These are phyloP conservation scores for Heterodera schachtii DNA, from an alignment of 1,140 invertebrate species.

Conservation along the genomic window DNA sequence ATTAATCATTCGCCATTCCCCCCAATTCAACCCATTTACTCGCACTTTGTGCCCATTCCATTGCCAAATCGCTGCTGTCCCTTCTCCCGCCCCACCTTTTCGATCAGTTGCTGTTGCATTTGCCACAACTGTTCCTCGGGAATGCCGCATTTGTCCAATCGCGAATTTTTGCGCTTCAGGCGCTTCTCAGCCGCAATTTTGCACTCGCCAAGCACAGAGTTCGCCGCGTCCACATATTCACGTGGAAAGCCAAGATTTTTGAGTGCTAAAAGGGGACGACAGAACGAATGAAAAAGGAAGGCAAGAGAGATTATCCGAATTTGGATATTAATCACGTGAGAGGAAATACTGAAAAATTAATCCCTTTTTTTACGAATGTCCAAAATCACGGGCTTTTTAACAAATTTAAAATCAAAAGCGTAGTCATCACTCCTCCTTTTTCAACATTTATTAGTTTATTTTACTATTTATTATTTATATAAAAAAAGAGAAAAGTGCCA, in stretches of 20 bases:
- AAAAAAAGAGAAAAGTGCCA: neutral
- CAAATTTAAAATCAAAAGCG: too few species aligned
- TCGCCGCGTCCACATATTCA: slow-evolving; percentile 60
- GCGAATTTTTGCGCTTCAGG: slow-evolving; percentile 65
- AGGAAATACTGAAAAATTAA: too few species aligned
- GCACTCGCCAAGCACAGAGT: slow-evolving; percentile 61
- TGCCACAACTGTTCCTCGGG: slow-evolving; percentile 63
- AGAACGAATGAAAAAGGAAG: neutral
- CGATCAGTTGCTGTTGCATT: slow-evolving; percentile 62
- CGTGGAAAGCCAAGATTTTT: slow-evolving; percentile 56
- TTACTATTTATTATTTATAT: too few species aligned
- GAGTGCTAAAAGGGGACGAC: slow-evolving; percentile 51
- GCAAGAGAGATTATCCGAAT: too few species aligned
- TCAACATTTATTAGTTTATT: too few species aligned
- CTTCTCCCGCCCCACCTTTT: slow-evolving; percentile 47
- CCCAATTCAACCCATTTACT: neutral
- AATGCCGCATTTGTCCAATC: slow-evolving; percentile 66
- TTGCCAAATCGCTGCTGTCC: neutral
- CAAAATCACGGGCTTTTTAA: too few species aligned
- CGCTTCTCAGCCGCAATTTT: slow-evolving; percentile 64
- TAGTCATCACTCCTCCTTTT: too few species aligned
- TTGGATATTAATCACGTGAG: too few species aligned
- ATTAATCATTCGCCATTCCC: neutral
- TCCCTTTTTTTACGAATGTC: too few species aligned
- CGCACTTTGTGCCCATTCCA: neutral